Conservation (phyloP, 1,140 invertebrate species). For the Drosophila parabipectinata region DNA sequence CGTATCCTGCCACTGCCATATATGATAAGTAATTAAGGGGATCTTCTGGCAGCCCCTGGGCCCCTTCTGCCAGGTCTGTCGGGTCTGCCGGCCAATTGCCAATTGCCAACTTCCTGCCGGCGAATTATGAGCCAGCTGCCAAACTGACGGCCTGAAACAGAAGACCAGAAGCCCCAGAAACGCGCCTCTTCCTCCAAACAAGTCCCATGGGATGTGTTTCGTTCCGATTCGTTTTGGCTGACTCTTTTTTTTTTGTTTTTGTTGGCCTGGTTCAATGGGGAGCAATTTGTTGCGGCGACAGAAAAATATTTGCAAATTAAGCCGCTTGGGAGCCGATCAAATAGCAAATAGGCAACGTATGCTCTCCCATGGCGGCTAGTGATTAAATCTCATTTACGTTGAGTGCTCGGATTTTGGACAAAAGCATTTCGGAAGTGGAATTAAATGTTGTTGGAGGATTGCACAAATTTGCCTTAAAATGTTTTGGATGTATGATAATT, state of each 20-base stretch:
- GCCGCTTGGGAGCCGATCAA: slow-evolving; percentile 55
- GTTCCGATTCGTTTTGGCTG: neutral
- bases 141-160: slow-evolving; percentile 20
- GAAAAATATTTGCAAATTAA: slow-evolving; percentile 77
- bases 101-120: slow-evolving; percentile 53
- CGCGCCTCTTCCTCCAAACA: slow-evolving; percentile 5
- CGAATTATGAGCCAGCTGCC: slow-evolving; percentile 57
- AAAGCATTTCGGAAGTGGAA: slow-evolving; percentile 20
- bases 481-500: slow-evolving; percentile 1
- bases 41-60: slow-evolving; percentile 23
- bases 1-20: slow-evolving; percentile 52
- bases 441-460: neutral
- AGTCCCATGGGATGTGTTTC: slow-evolving; percentile 17
- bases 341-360: neutral
- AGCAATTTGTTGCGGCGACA: slow-evolving; percentile 55
- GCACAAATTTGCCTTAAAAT: slow-evolving; percentile 4
- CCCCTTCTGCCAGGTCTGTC: neutral
- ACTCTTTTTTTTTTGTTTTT: too few species aligned
- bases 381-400: slow-evolving; percentile 46
- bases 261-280: slow-evolving; percentile 10
- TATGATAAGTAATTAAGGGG: slow-evolving; percentile 74
- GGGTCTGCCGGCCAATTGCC: slow-evolving; percentile 3
- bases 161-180: slow-evolving; percentile 10
- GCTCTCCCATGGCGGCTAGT: slow-evolving; percentile 22
- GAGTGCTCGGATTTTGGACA: slow-evolving; percentile 36